Conservation (phyloP, 2,888 invertebrate genomes). For the Lagria hirta region DNA sequence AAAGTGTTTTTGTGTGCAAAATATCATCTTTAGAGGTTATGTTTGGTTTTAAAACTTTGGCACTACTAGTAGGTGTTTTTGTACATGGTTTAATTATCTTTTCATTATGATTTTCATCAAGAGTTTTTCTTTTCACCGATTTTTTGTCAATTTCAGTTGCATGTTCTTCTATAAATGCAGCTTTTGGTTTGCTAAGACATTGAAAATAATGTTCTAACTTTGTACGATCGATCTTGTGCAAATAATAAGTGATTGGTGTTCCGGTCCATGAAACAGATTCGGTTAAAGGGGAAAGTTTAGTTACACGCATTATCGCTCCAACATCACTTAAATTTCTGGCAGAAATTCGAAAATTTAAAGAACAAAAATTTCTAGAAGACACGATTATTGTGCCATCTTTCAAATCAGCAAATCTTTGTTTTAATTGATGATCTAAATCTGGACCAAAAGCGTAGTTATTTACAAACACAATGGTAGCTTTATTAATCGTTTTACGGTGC, state of each 20-base stretch:
- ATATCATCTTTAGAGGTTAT: conserved; percentile 80
- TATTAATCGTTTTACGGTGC: conserved; percentile 90
- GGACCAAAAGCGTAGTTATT: conserved; percentile 99
- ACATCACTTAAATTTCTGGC: conserved; percentile 97
- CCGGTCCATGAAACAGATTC: conserved; percentile 99
- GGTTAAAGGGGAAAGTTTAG: conserved; percentile 90
- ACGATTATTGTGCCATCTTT: conserved; percentile 95
- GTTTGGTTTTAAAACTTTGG: conserved; percentile 64
- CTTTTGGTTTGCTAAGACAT: conserved; percentile 87
- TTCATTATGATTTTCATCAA: conserved; percentile 37
- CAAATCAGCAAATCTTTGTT: conserved; percentile 94
- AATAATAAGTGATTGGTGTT: conserved; percentile 97
- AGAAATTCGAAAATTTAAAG: conserved; percentile 97
- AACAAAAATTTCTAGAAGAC: conserved; percentile 98
- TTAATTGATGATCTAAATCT: conserved; percentile 93
- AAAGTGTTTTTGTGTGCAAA: conserved; percentile 83
- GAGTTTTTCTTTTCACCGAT: conserved; percentile 63
- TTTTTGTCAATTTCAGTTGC: no score
- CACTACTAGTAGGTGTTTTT: conserved; percentile 59
- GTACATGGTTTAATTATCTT: conserved; percentile 51
- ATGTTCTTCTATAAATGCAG: no score
- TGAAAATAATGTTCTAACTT: conserved; percentile 96
- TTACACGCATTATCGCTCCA: conserved; percentile 98
- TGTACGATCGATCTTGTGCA: conserved; percentile 97
- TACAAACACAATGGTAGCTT: conserved; percentile 95